Evolutionary conservation across 2,888 invertebrate genomes (phyloP), one percentile per base, ranked within the genome.

Genomic region (Pomacea canaliculata): DNA sequence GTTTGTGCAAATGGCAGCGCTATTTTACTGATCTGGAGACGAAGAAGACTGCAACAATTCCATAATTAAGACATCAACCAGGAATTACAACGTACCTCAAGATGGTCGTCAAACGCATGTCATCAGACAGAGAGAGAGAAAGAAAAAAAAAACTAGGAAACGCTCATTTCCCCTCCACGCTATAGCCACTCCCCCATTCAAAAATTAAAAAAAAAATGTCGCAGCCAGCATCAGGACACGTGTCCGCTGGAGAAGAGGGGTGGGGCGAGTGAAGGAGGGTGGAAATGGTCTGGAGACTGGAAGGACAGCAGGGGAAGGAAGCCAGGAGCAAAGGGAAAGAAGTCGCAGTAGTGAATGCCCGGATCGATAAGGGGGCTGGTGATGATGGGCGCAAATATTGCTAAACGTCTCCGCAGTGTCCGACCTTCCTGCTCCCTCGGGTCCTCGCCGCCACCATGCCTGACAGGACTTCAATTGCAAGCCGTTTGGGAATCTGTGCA

Each of bases 351-450:
- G 27, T 70, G 23, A 59, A 23, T 18, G 48, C 51, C 37, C 56
- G 63, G 63, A 63, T 63, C 63, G 27, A 63, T 63, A 63, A 68
- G 18, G 37, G 37, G 68, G 13, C 18, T 46, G 68, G 37, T 46
- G 68, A 27, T 68, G 68, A 68, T 68, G 68, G 68, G 37, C 68
- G 23, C 68, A 68, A 27, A 48, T 46, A 27, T 68, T 19, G 37
- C 68, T 46, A 27, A 27, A 37, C 48, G 68, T 68, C 68, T 68
- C 68, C 68, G 68, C 48, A 13, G 37, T 68, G 68, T 68, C 68
- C 68, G 68, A 68, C 68, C 68, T 37, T 37, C 19, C 16, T 68
- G 37, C 12, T 68, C 68, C 48, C 68, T 10, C 16, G 37, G 27
- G 68, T 37, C 63, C 27, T 63, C 19, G 63, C 19, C 16, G 63